These are phyloP conservation scores for Brachionus paranguensis DNA, from an alignment of 1,140 invertebrate species.

Conservation along the genomic window DNA sequence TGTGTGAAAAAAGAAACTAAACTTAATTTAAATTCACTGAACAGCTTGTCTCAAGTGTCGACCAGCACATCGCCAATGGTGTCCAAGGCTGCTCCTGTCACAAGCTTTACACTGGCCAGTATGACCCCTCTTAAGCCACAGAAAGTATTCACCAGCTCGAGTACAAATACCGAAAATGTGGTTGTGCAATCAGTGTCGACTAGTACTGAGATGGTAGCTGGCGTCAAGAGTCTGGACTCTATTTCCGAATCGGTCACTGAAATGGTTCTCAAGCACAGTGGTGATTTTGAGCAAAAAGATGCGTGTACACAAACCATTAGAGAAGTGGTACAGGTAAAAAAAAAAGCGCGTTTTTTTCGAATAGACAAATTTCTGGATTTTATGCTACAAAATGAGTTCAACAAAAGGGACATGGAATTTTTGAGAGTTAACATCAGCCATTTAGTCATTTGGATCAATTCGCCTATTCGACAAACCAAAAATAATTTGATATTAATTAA, in stretches of 20 bases:
- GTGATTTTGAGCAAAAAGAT: neutral
- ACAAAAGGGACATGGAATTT: neutral
- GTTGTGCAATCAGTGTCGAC: neutral
- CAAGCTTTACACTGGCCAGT: neutral
- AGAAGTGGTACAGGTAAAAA: neutral
- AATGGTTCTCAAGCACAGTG: neutral
- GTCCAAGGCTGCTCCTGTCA: neutral
- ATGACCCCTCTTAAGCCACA: neutral
- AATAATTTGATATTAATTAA: neutral
- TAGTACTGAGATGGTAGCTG: neutral
- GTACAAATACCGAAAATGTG: slow-evolving; percentile 31
- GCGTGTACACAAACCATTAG: neutral
- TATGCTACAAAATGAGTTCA: neutral
- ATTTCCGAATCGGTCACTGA: neutral
- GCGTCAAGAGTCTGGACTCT: neutral
- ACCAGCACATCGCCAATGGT: slow-evolving; percentile 25
- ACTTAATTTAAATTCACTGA: neutral
- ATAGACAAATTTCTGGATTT: slow-evolving; percentile 14
- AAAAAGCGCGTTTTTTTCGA: neutral
- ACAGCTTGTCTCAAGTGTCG: neutral
- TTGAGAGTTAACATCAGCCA: neutral
- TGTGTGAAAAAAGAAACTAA: neutral
- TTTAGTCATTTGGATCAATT: neutral
- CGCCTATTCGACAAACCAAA: neutral
- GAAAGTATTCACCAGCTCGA: neutral